Percentiles rank a stretch among this genome's conserved stretches.
phyloP scores from a whole-genome alignment of 2,888 invertebrate species.

The Diarsia mendica region DNA sequence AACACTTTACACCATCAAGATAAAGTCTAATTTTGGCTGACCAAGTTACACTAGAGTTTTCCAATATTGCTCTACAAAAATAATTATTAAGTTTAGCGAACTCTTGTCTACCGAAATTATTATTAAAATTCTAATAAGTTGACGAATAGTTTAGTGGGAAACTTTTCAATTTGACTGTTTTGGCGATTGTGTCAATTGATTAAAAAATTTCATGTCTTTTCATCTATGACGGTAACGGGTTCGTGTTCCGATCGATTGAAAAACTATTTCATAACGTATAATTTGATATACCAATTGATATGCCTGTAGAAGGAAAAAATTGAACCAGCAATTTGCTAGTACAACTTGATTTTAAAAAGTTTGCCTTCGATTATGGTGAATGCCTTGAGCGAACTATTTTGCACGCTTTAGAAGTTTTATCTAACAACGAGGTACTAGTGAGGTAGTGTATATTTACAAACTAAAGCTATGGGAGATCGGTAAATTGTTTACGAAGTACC shows the following conservation, averaged over 20 bases:
- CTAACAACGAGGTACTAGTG: slow-evolving; percentile 23
- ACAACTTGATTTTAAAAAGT: slow-evolving; percentile 25
- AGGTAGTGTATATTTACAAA: slow-evolving; percentile 29
- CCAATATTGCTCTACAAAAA: slow-evolving; percentile 72
- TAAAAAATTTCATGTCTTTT: slow-evolving; percentile 52
- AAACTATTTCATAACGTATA: slow-evolving; percentile 33
- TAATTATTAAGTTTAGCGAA: slow-evolving; percentile 73
- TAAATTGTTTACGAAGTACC: slow-evolving; percentile 43
- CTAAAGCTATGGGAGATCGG: slow-evolving; percentile 15
- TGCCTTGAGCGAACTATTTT: slow-evolving; percentile 40
- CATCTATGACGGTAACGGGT: slow-evolving; percentile 55
- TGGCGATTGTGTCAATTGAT: slow-evolving; percentile 53
- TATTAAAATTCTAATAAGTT: slow-evolving; percentile 64
- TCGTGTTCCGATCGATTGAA: slow-evolving; percentile 36
- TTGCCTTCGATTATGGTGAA: slow-evolving; percentile 19
- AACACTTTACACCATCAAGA: slow-evolving; percentile 23
- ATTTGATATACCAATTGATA: slow-evolving; percentile 26
- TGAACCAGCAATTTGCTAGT: not conserved
- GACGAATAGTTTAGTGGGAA: slow-evolving; percentile 68
- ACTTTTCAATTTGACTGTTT: slow-evolving; percentile 57
- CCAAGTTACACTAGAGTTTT: slow-evolving; percentile 56
- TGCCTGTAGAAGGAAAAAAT: slow-evolving; percentile 7
- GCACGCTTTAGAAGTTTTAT: slow-evolving; percentile 43
- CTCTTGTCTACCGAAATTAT: slow-evolving; percentile 69
- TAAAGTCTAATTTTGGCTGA: slow-evolving; percentile 62